phyloP scores from a whole-genome alignment of 2,113 vertebrate genomes.

The Elaphurus davidianus region DNA sequence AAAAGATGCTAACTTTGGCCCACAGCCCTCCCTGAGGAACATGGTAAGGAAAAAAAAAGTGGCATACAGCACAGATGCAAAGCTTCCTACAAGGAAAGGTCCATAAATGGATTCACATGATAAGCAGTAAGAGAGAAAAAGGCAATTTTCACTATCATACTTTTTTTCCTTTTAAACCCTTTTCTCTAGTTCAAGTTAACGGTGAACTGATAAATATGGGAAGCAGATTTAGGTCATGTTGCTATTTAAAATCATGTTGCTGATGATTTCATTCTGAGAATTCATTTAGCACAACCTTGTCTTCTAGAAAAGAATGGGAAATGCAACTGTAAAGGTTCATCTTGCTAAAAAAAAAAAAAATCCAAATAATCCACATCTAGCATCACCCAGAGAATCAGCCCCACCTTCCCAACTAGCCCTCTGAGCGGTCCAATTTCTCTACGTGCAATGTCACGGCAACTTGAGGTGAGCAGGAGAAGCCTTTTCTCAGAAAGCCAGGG shows the following conservation, averaged over 20 bases:
- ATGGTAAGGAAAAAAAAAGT: not conserved
- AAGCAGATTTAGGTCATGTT: conserved; percentile 55
- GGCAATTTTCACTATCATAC: not conserved
- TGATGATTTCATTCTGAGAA: not conserved
- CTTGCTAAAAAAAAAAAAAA: not conserved
- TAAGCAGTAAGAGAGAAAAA: not conserved
- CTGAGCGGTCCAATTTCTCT: not conserved
- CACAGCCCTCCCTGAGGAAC: not conserved
- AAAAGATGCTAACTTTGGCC: conserved; percentile 29
- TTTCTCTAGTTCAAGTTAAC: not conserved
- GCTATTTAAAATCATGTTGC: not conserved
- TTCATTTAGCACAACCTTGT: not conserved
- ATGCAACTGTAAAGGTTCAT: not conserved
- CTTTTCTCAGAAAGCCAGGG: not conserved
- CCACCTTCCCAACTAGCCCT: not conserved
- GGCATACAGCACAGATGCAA: not conserved
- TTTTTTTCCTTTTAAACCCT: not conserved
- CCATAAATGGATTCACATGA: not conserved
- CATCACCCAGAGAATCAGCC: not conserved
- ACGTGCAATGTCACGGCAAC: conserved; percentile 21
- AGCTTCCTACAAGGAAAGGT: not conserved
- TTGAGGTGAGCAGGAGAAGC: not conserved
- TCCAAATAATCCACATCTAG: not conserved
- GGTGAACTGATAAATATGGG: not conserved
- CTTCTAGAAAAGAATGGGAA: not conserved